Base-by-base conservation (phyloP, 2,888 invertebrate genomes). In the Orthonychiurus folsomi region DNA sequence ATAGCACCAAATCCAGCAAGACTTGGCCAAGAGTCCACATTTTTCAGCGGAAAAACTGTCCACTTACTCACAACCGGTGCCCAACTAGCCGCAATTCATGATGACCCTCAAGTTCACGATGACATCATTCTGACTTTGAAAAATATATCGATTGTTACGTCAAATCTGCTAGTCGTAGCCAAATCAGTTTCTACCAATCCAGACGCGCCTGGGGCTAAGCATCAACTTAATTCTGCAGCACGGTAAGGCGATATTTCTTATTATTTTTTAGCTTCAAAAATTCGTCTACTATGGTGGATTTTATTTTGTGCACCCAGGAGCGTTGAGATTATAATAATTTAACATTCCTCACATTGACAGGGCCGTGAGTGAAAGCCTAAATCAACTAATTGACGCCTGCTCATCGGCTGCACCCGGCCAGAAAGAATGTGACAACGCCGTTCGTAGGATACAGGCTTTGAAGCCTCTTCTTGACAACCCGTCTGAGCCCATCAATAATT, bases 391-490 rank as follows among this genome's bases (percentile, higher is more conserved):
- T 71, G 87, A 89, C 76, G 86, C 88, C 3, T 89, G 88, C 76
- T 92, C 92, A 1, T 87, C 87, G 47, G 90, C 92, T 0, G 91
- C 93, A 0, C 95, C 96, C 0, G 94, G 96, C 0, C 94, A 95
- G 79, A 92, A 90, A 77, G 96, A 97, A 76, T 97, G 97, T 78
- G 93, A 93, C 76, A 94, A 90, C 71, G 95, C 96, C 1, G 86
- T 96, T 60, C 82, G 95, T 68, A 89, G 90, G 76, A 93, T 97
- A 64, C 88, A 90, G 78, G 86, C 89, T 62, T 85, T 90, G 77
- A 83, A 86, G 23, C 86, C 89, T 1, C 80, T 94, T 66, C 80
- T 97, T 57, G 87, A 88, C 71, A 86, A 88, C 75, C 92, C 94
- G 21, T 84, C 84, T 57, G 91, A 95, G 76, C 93, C 95, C 0